Percentiles rank a stretch among this genome's conserved stretches.
phyloP scores from a whole-genome alignment of 2,113 vertebrate genomes.

The Bagarius yarrelli region DNA sequence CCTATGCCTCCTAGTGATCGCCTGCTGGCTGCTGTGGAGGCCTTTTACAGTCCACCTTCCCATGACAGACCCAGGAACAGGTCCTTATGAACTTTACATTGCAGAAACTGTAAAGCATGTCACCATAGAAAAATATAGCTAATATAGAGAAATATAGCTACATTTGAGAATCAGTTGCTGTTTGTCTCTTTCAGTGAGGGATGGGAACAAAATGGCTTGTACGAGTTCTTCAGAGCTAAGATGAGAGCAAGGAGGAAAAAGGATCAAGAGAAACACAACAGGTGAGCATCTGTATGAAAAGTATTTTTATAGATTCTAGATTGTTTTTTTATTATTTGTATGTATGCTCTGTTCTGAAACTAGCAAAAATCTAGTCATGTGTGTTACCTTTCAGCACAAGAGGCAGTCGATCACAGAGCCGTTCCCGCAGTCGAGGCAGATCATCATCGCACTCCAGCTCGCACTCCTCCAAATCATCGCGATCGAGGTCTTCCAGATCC shows the following conservation, averaged over 20 bases:
- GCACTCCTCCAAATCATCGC: constrained; percentile 87
- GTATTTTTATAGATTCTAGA: neutral
- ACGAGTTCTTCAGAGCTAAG: constrained; percentile 97
- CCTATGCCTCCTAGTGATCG: constrained; percentile 98
- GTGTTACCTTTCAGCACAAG: constrained; percentile 66
- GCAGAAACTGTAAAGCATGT: neutral
- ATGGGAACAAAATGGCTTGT: constrained; percentile 98
- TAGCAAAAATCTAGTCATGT: neutral
- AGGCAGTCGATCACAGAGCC: constrained; percentile 79
- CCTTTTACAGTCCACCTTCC: constrained; percentile 97
- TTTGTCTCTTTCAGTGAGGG: constrained; percentile 79
- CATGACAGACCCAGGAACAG: constrained; percentile 97
- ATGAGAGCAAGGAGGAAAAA: constrained; percentile 94
- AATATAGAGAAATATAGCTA: neutral
- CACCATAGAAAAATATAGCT: neutral
- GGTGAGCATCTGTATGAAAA: constrained; percentile 65
- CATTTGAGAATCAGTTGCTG: neutral
- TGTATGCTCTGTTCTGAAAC: too few species aligned
- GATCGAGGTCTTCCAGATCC: constrained; percentile 84
- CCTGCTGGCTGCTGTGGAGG: constrained; percentile 91
- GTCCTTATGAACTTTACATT: constrained; percentile 59
- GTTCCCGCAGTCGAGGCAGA: constrained; percentile 87
- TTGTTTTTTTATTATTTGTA: neutral
- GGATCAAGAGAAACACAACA: constrained; percentile 91
- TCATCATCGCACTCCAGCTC: constrained; percentile 91